Evolutionary conservation across 2,888 invertebrate species (phyloP), one percentile per base, ranked within the genome.

Genomic region (Acrobasis suavella): DNA sequence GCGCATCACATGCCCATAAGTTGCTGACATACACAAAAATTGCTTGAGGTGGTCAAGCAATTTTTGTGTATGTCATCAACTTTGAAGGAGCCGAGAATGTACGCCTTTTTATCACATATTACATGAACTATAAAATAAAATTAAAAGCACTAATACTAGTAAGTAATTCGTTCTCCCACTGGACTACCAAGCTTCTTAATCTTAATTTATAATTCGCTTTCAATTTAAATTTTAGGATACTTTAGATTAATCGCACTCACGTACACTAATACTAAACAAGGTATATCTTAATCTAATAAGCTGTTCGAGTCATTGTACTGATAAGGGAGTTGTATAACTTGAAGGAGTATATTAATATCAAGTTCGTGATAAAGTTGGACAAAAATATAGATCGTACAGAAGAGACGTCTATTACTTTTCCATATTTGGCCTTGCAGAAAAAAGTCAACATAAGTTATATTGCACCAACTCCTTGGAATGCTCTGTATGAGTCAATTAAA

Each of bases 271-370:
- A 46, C n/a, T 46, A 46, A 46, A 46, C 46, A 1, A 72, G 69
- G 70, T 74, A 62, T 71, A 72, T 69, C 71, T 46, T 46, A 46
- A 42, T 72, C 71, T 67, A 62, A 68, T 66, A 60, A 64, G 64
- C 71, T 74, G 73, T 71, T 71, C 74, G 73, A 72, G 72, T 77
- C 67, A 71, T 74, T 72, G 70, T 69, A 69, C 71, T 77, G 85
- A 86, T 85, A 85, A 78, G 80, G 66, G 78, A 83, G 73, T 83
- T 76, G 71, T 67, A 66, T 71, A 77, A 85, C 80, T 79, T 81
- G 81, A 83, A 80, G 78, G 77, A 76, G 81, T 80, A 78, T 84
- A 83, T 85, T 85, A 85, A 85, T 85, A 84, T 80, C 80, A 75
- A 77, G 82, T 82, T 82, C 72, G 73, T 72, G 77, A 75, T 79